Evolutionary conservation across 2,113 vertebrate genomes (phyloP).

Genomic region (Phrynosoma blainvillii): DNA sequence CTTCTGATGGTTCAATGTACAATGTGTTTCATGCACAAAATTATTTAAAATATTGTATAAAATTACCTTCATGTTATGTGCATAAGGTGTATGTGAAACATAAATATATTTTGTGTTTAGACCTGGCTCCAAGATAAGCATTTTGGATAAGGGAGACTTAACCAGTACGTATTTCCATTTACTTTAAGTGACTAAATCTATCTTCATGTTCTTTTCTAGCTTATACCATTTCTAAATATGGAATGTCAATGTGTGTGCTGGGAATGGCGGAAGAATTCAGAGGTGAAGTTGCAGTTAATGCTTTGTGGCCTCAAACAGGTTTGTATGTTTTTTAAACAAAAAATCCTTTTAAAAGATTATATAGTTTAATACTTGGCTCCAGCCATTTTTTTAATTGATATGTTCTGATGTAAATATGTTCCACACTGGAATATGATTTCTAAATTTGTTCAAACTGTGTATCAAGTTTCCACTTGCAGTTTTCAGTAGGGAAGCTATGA

Average conservation of each 20-base stretch:
- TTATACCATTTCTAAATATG: slow-evolving; percentile 97
- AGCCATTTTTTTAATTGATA: slow-evolving; percentile 2
- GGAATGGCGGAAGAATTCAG: slow-evolving; percentile 98
- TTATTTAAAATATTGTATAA: too few relatives aligned
- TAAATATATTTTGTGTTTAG: too few relatives aligned
- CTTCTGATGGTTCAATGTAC: too few relatives aligned
- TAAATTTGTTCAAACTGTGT: background rate
- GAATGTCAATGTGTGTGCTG: slow-evolving; percentile 98
- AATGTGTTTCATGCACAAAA: too few relatives aligned
- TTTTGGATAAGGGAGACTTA: too few relatives aligned
- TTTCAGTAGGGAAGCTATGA: background rate
- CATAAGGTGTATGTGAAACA: background rate
- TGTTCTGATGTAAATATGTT: background rate
- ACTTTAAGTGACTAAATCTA: background rate
- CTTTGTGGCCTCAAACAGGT: slow-evolving; percentile 97
- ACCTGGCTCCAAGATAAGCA: too few relatives aligned
- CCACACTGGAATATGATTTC: slow-evolving; percentile 3
- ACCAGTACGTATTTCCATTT: background rate
- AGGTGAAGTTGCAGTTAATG: slow-evolving; percentile 94
- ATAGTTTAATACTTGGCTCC: background rate
- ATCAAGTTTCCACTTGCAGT: background rate
- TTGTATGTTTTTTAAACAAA: background rate
- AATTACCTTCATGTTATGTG: background rate
- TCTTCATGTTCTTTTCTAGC: slow-evolving; percentile 75
- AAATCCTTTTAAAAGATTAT: background rate